These are phyloP conservation scores for Cyanistes caeruleus DNA, from an alignment of 2,113 vertebrate genomes.

Conservation along the genomic window DNA sequence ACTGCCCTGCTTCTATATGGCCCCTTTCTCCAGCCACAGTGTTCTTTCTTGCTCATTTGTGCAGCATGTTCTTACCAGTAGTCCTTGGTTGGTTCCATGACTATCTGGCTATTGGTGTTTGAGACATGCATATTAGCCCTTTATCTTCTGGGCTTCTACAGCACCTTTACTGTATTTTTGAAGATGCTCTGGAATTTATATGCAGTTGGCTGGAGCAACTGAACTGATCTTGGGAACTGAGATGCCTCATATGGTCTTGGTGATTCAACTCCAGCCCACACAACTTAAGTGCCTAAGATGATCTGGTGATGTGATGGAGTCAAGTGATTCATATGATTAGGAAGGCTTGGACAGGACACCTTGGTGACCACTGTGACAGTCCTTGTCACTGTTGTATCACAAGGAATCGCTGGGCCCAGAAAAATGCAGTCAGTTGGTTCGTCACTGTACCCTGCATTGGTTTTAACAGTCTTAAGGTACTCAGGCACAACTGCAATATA, in stretches of 20 bases:
- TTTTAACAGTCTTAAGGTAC: background rate
- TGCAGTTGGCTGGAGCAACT: background rate
- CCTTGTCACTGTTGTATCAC: background rate
- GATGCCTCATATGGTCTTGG: background rate
- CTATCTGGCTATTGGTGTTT: background rate
- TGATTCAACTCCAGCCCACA: conserved; percentile 40
- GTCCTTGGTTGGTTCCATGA: background rate
- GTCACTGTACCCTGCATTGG: background rate
- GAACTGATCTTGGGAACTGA: background rate
- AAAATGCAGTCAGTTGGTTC: background rate
- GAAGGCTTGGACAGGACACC: background rate
- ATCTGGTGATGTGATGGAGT: background rate
- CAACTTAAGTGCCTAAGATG: background rate
- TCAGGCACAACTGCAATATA: background rate
- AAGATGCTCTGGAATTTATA: background rate
- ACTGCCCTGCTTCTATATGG: background rate
- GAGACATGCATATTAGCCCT: background rate
- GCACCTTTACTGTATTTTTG: background rate
- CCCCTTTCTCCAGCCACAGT: background rate
- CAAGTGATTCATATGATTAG: conserved; percentile 10
- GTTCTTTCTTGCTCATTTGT: background rate
- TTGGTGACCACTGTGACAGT: background rate
- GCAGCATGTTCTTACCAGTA: background rate
- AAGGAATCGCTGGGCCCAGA: background rate
- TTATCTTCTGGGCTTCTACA: background rate